Base-by-base conservation (phyloP, 2,113 vertebrate species). In the Menura novaehollandiae region DNA sequence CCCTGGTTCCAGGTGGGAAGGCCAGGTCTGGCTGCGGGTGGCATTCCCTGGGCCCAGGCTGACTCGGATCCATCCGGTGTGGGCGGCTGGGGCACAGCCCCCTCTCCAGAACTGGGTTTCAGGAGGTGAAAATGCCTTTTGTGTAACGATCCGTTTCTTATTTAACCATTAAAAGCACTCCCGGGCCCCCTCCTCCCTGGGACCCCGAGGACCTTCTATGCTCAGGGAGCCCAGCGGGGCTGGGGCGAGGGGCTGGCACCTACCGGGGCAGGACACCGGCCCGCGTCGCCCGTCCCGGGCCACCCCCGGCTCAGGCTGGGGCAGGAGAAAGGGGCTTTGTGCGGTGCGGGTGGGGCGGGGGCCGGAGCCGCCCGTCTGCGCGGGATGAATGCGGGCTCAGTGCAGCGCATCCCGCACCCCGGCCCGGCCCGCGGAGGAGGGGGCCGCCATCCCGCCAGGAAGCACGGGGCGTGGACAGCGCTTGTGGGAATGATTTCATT, bases 281-380 rank as follows among this genome's bases (percentile, higher is more conserved):
- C 44, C 32, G 47, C 14, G 37, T 47, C 56, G 55, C 28, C 66
- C 46, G 46, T 11, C 11, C 44, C 1, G 53, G 53, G 33, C 33
- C 56, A 6, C 39, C 17, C 43, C 39, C 20, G 20, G 11, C 8
- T 19, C 13, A 19, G 39, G 62, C 78, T 23, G 22, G 44, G 20
- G 20, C 47, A 82, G 98, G 98, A 99, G 98, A 99, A 99, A 99
- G 99, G 99, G 98, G 99, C 99, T 99, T 99, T 99, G 99, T 99
- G 97, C 91, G n/a, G 95, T 32, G 91, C 55, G 56, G 95, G 95
- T 89, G 94, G 96, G 90, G 81, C 77, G 93, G 93, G 92, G 96
- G 75, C 7, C 32, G 96, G 89, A 94, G 97, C 95, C 97, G 97
- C 97, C 98, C 97, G 98, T 98, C 98, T 98, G 98, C 83, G 95